These are phyloP conservation scores for Phalanger gymnotis DNA, from an alignment of 2,797 vertebrate species.

Conservation along the genomic window DNA sequence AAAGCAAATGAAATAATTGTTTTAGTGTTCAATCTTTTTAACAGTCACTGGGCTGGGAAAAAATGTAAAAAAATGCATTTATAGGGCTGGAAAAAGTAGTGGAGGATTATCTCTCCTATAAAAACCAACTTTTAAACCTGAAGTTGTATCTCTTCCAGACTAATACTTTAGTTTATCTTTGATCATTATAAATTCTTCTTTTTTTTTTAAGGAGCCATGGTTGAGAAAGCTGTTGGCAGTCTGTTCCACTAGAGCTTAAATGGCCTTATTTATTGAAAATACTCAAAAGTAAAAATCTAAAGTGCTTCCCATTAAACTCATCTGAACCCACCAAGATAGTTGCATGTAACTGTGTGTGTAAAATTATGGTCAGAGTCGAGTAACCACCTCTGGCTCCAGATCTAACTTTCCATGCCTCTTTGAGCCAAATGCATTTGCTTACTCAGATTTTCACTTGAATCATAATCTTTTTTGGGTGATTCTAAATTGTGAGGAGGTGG, in stretches of 20 bases:
- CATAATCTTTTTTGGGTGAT: slow-evolving; percentile 44
- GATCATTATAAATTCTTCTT: slow-evolving; percentile 81
- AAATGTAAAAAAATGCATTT: slow-evolving; percentile 79
- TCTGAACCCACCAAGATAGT: slow-evolving; percentile 76
- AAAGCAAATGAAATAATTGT: slow-evolving; percentile 64
- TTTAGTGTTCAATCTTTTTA: slow-evolving; percentile 62
- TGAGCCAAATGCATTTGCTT: slow-evolving; percentile 84
- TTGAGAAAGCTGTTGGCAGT: slow-evolving; percentile 79
- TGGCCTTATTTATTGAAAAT: slow-evolving; percentile 83
- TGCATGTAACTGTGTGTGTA: slow-evolving; percentile 78
- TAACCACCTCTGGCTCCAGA: slow-evolving; percentile 80
- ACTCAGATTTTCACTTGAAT: slow-evolving; percentile 83
- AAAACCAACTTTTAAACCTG: slow-evolving; percentile 81
- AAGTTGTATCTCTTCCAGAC: slow-evolving; percentile 78
- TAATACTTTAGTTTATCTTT: slow-evolving; percentile 83
- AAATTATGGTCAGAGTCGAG: slow-evolving; percentile 78
- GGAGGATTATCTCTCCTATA: slow-evolving; percentile 80
- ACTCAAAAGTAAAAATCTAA: slow-evolving; percentile 77
- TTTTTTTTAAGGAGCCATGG: slow-evolving; percentile 68
- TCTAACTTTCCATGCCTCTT: slow-evolving; percentile 78
- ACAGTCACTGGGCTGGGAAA: slow-evolving; percentile 65
- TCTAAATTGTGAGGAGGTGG: slow-evolving; percentile 39
- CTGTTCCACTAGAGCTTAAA: slow-evolving; percentile 67
- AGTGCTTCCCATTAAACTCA: slow-evolving; percentile 76
- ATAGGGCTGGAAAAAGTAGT: slow-evolving; percentile 74